A percentile compares a stretch with the other conserved stretches of the same genome.
Conservation (phyloP, 2,888 invertebrate genomes). For the Barypeithes pellucidus region DNA sequence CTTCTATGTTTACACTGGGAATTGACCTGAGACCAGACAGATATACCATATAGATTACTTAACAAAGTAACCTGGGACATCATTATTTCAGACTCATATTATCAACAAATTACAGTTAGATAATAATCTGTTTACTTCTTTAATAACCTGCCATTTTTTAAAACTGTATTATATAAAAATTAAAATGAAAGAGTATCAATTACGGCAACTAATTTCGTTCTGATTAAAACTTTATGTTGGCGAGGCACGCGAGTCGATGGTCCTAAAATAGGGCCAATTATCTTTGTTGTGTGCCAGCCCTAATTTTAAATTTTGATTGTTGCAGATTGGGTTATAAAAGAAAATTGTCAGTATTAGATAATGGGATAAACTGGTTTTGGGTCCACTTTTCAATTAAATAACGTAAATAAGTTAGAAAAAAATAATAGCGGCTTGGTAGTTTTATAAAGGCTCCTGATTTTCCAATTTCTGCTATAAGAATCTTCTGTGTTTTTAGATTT, state of each 20-base stretch:
- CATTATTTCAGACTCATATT: background rate
- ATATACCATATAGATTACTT: background rate
- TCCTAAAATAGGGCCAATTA: slow-evolving; percentile 26
- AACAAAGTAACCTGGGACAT: background rate
- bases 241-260: slow-evolving; percentile 36
- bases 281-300: slow-evolving; percentile 18
- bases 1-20: no score
- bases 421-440: no score
- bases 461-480: no score
- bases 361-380: no score
- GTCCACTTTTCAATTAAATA: no score
- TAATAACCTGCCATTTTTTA: slow-evolving; percentile 34
- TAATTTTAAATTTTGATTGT: slow-evolving; percentile 25
- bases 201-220: slow-evolving; percentile 41
- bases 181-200: slow-evolving; percentile 47
- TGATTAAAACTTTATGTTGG: slow-evolving; percentile 44
- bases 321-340: slow-evolving; percentile 11
- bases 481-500: no score
- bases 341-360: slow-evolving; percentile 5
- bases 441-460: no score
- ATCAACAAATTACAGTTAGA: slow-evolving; percentile 33
- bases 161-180: slow-evolving; percentile 33
- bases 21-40: no score
- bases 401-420: no score
- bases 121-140: slow-evolving; percentile 46